phyloP scores from a whole-genome alignment of 2,797 vertebrate species.

The Gymnothorax javanicus region DNA sequence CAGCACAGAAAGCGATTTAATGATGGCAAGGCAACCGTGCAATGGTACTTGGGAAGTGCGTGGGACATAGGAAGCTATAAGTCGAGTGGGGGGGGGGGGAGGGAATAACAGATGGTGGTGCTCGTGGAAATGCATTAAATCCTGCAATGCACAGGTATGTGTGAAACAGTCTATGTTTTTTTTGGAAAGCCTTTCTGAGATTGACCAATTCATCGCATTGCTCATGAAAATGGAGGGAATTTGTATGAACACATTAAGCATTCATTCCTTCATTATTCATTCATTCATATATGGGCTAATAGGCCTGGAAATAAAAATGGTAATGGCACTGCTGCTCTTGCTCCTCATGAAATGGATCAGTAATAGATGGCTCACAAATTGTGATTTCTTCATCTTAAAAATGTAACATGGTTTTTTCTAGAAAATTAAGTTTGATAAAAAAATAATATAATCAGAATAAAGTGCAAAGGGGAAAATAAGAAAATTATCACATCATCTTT shows the following conservation, averaged over 20 bases:
- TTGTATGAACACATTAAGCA: neutral
- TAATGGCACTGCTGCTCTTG: neutral
- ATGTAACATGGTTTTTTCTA: no score
- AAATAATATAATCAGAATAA: no score
- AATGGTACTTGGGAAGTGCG: neutral
- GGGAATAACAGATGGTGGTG: neutral
- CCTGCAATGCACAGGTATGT: neutral
- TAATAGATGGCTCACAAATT: neutral
- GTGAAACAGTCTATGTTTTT: no score
- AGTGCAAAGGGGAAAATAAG: no score
- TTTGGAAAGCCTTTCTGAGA: no score
- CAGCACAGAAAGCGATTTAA: neutral
- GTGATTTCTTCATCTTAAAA: neutral
- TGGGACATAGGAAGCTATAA: neutral
- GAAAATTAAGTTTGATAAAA: no score
- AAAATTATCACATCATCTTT: no score
- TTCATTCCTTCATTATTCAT: neutral
- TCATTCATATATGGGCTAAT: neutral
- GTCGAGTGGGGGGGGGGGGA: neutral
- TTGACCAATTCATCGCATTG: neutral
- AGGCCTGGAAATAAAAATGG: neutral
- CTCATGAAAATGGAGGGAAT: neutral
- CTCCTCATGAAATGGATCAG: neutral
- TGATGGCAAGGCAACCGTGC: neutral
- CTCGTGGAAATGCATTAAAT: neutral